These are phyloP conservation scores for Embidobia sp. DNA, from an alignment of 2,888 invertebrate genomes.

Conservation along the genomic window DNA sequence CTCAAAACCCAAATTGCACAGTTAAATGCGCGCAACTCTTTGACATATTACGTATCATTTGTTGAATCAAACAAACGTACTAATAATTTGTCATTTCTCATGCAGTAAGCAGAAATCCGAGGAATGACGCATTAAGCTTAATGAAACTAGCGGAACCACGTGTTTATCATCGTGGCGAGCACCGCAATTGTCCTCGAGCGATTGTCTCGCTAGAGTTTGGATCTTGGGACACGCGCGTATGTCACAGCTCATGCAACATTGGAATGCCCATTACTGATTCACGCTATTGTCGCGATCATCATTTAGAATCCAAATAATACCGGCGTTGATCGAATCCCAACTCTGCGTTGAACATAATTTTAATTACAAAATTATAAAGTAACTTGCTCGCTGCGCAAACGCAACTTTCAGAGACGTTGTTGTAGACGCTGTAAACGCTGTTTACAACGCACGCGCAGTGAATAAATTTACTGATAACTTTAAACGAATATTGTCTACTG, in stretches of 20 bases:
- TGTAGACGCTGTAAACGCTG: too few relatives aligned
- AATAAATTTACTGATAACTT: too few relatives aligned
- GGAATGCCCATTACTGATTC: constrained; percentile 63
- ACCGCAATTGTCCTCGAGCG: constrained; percentile 26
- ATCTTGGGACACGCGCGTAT: constrained; percentile 41
- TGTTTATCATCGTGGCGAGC: constrained; percentile 31
- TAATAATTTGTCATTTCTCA: constrained; percentile 19
- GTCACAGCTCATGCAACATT: constrained; percentile 67
- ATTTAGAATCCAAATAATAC: constrained; percentile 68
- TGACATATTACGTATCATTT: too few relatives aligned
- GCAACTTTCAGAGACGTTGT: too few relatives aligned
- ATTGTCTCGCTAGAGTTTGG: constrained; percentile 31
- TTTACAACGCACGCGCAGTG: too few relatives aligned
- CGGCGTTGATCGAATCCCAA: constrained; percentile 61
- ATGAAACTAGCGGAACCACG: constrained; percentile 41
- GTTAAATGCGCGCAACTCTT: too few relatives aligned
- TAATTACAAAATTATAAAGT: too few relatives aligned
- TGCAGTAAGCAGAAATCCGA: constrained; percentile 11
- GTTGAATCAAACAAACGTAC: too few relatives aligned
- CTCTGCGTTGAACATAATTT: too few relatives aligned
- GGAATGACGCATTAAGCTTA: constrained; percentile 40
- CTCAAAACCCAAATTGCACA: too few relatives aligned
- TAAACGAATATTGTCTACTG: too few relatives aligned
- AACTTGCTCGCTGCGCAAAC: too few relatives aligned
- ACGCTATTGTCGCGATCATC: constrained; percentile 64